Evolutionary conservation across 2,888 invertebrate genomes (phyloP).

Genomic region (Ligdia adustata): DNA sequence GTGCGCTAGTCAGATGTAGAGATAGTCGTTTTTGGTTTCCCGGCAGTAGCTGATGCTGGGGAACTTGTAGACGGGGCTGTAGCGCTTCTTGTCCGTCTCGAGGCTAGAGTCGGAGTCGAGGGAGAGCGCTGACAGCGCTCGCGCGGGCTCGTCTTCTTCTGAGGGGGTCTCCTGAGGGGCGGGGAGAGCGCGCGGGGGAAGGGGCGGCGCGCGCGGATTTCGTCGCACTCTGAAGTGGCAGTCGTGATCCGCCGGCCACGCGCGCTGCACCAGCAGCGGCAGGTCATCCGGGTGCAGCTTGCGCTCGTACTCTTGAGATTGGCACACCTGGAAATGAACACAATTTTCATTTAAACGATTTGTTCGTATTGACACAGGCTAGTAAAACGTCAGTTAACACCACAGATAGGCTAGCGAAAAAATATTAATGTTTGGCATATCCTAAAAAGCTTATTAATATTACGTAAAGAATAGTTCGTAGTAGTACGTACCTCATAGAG

Average conservation of each 20-base stretch:
- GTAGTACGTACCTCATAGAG: slow-evolving; percentile 90
- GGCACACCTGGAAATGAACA: slow-evolving; percentile 81
- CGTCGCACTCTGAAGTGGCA: slow-evolving; percentile 93
- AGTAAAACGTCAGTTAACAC: too few species aligned
- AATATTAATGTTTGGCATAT: too few species aligned
- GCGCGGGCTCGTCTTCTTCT: slow-evolving; percentile 65
- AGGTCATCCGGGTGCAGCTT: slow-evolving; percentile 94
- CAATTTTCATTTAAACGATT: background rate
- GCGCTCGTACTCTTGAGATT: slow-evolving; percentile 93
- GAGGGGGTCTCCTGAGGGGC: slow-evolving; percentile 52
- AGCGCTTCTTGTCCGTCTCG: slow-evolving; percentile 65
- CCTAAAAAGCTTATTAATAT: too few species aligned
- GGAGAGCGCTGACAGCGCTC: slow-evolving; percentile 74
- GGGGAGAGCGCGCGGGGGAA: slow-evolving; percentile 83
- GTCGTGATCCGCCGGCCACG: slow-evolving; percentile 87
- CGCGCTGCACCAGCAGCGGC: slow-evolving; percentile 91
- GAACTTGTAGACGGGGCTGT: slow-evolving; percentile 78
- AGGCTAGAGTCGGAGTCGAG: slow-evolving; percentile 57
- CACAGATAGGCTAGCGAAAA: too few species aligned
- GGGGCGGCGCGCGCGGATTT: slow-evolving; percentile 92
- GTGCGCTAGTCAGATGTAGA: slow-evolving; percentile 74
- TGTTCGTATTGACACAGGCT: too few species aligned
- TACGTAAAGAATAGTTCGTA: too few species aligned
- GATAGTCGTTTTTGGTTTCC: slow-evolving; percentile 76
- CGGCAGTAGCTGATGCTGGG: slow-evolving; percentile 76